These are phyloP conservation scores for Microtus montanus DNA, from an alignment of 2,113 vertebrate genomes.

Conservation along the genomic window DNA sequence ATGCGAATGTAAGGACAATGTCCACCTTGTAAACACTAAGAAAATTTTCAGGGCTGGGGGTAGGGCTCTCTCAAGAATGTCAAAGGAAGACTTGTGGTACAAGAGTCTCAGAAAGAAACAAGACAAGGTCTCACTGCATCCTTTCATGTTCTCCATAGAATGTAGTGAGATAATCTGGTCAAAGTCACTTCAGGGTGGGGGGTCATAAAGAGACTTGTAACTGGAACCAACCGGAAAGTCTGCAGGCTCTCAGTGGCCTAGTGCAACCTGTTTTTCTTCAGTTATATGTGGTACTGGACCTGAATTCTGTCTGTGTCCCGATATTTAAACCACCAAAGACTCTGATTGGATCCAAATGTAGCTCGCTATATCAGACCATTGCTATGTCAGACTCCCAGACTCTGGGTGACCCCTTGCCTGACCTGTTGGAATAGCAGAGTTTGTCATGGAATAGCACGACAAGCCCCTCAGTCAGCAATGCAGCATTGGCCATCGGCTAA, in stretches of 20 bases:
- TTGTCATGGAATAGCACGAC: neutral
- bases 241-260: neutral
- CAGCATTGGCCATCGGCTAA: neutral
- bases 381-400: neutral
- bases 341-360: neutral
- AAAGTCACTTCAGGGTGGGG: neutral
- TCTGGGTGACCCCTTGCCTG: neutral
- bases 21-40: neutral
- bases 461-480: neutral
- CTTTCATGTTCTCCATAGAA: neutral
- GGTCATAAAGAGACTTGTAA: neutral
- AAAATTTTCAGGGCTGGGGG: neutral
- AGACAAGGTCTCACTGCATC: neutral
- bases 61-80: neutral
- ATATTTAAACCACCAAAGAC: neutral
- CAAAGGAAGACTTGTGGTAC: neutral
- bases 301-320: neutral
- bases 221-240: slow-evolving; percentile 9
- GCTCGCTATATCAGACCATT: neutral
- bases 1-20: slow-evolving; percentile 13
- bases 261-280: neutral
- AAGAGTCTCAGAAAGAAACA: neutral
- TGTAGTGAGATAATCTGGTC: neutral
- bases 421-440: neutral
- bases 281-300: neutral